Conservation (phyloP, 1,140 invertebrate genomes). For the Drosophila nikananu region DNA sequence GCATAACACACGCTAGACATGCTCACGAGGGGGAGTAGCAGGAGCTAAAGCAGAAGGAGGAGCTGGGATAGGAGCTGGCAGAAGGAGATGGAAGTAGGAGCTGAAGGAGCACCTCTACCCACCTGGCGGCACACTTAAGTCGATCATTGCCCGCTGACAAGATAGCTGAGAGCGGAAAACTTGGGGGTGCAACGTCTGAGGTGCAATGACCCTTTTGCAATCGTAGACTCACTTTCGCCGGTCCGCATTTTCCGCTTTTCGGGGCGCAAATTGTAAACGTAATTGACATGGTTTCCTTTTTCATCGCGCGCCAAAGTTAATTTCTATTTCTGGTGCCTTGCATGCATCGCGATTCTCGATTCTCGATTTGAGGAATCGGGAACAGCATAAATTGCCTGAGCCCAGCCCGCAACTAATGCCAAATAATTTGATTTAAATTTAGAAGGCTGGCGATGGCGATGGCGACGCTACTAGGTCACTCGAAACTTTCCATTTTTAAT, state of each 20-base stretch:
- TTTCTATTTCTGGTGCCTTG: constrained; percentile 75
- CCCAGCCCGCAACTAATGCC: constrained; percentile 65
- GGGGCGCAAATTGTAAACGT: constrained; percentile 73
- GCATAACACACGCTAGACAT: constrained; percentile 61
- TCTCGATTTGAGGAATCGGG: constrained; percentile 54
- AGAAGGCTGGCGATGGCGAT: constrained; percentile 32
- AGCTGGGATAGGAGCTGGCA: not conserved
- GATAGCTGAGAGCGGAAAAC: constrained; percentile 37
- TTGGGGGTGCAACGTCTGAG: not conserved
- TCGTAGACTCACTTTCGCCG: constrained; percentile 53
- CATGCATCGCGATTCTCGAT: constrained; percentile 32
- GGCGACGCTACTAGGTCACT: constrained; percentile 59
- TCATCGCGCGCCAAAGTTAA: constrained; percentile 53
- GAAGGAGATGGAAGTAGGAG: no score
- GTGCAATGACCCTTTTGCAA: constrained; percentile 58
- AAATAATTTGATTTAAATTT: constrained; percentile 84
- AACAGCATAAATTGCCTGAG: constrained; percentile 70
- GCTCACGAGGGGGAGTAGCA: constrained; percentile 7
- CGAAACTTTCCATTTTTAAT: constrained; percentile 45
- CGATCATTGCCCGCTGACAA: constrained; percentile 62
- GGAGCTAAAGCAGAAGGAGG: not conserved
- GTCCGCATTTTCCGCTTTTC: constrained; percentile 15
- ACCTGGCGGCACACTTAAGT: constrained; percentile 73
- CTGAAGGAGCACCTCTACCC: constrained; percentile 4
- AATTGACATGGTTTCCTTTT: constrained; percentile 84